Percentiles rank a stretch among this genome's conserved stretches.
phyloP scores from a whole-genome alignment of 2,888 invertebrate species.

The Acrobasis consociella region DNA sequence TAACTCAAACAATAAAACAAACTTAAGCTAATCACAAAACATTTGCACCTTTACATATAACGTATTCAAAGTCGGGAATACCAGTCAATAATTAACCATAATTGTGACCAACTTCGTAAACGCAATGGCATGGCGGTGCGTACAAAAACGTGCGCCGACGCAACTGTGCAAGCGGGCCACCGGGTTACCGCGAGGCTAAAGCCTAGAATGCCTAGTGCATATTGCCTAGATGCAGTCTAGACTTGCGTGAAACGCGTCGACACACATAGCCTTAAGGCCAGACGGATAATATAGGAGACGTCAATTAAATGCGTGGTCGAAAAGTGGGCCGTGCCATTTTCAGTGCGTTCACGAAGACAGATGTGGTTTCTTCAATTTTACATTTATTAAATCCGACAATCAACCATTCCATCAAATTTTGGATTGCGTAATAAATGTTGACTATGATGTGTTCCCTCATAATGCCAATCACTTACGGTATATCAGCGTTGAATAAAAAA shows the following conservation, averaged over 20 bases:
- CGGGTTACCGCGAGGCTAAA: constrained; percentile 65
- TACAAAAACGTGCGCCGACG: constrained; percentile 44
- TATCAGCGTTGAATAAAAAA: too few relatives aligned
- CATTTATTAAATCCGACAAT: not conserved
- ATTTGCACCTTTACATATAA: constrained; percentile 3
- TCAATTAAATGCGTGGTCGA: constrained; percentile 6
- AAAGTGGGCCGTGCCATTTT: constrained; percentile 10
- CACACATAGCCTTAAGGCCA: constrained; percentile 40
- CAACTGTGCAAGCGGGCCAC: constrained; percentile 72
- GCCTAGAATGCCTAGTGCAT: constrained; percentile 54
- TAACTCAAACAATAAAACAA: constrained; percentile 5
- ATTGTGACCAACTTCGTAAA: constrained; percentile 46
- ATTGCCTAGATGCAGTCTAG: constrained; percentile 37
- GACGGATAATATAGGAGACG: constrained; percentile 18
- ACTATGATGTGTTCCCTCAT: too few relatives aligned
- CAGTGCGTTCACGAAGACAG: constrained; percentile 16
- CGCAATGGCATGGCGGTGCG: constrained; percentile 33
- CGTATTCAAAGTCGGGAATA: constrained; percentile 10
- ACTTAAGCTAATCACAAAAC: constrained; percentile 6
- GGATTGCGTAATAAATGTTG: not conserved
- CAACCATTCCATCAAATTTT: too few relatives aligned
- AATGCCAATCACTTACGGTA: too few relatives aligned
- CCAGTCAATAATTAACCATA: constrained; percentile 40
- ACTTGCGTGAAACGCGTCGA: constrained; percentile 53
- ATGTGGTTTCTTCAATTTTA: not conserved